Percentiles rank a stretch among this genome's conserved stretches.
Evolutionary conservation across 2,113 vertebrate species (phyloP).

Genomic region (Suricata suricatta): DNA sequence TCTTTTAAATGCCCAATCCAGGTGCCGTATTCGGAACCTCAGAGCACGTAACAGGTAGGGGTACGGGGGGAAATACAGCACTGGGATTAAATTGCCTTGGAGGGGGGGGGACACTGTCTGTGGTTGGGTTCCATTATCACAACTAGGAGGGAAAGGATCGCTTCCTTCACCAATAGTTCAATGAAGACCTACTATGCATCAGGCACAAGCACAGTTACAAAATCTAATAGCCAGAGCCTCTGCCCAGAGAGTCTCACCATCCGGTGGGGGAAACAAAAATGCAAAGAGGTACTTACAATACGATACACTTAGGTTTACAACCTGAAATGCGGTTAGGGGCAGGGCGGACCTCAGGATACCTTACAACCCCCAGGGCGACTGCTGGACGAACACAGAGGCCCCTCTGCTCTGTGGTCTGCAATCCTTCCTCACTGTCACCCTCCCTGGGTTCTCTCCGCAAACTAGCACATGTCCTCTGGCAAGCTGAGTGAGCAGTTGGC

Average conservation of each 20-base stretch:
- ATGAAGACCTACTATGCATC: background rate
- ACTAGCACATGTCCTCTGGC: conserved; percentile 73
- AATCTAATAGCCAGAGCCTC: background rate
- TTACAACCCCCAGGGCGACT: background rate
- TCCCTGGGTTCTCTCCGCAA: conserved; percentile 52
- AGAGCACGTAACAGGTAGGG: background rate
- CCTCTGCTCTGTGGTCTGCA: background rate
- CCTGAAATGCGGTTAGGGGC: background rate
- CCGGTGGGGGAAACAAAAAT: background rate
- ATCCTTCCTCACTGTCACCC: background rate
- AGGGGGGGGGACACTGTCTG: background rate
- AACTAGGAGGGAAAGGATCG: background rate
- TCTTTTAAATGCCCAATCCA: conserved; percentile 28
- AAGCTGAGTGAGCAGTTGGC: conserved; percentile 51
- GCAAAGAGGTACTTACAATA: background rate
- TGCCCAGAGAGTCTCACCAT: background rate
- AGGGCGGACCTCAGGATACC: background rate
- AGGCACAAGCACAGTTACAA: background rate
- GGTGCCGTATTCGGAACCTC: conserved; percentile 29
- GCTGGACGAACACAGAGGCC: background rate
- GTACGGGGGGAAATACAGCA: background rate
- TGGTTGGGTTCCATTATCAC: background rate
- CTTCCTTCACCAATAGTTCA: background rate
- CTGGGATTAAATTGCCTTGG: background rate
- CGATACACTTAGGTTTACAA: background rate